Conservation (phyloP, 2,888 invertebrate genomes). For the Pristionchus entomophagus region DNA sequence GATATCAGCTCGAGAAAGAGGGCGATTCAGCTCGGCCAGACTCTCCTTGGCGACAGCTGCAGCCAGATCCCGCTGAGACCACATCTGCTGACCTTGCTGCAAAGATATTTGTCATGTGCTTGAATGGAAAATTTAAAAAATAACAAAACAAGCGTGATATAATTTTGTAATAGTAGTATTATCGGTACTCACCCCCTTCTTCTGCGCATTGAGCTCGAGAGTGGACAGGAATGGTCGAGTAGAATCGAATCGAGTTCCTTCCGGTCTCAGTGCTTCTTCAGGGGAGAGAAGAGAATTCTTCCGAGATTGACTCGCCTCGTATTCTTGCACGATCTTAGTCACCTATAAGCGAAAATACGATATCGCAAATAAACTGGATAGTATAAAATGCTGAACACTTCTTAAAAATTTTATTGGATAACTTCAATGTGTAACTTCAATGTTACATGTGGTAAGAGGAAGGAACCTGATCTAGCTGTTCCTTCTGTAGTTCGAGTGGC, state of each 20-base stretch:
- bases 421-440: too few relatives aligned
- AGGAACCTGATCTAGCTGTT: constrained; percentile 72
- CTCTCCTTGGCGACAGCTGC: constrained; percentile 67
- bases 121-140: too few relatives aligned
- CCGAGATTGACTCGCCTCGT: constrained; percentile 54
- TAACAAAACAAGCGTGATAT: too few relatives aligned
- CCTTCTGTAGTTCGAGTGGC: constrained; percentile 65
- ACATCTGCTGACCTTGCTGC: constrained; percentile 44
- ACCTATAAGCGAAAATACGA: constrained; percentile 53
- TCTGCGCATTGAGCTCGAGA: constrained; percentile 65
- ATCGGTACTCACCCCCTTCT: constrained; percentile 13
- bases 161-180: too few relatives aligned
- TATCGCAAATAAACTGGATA: too few relatives aligned
- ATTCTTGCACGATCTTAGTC: constrained; percentile 64
- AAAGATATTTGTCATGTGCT: not conserved
- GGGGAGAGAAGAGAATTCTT: constrained; percentile 16
- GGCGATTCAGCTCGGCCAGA: constrained; percentile 78
- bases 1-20: constrained; percentile 89
- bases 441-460: too few relatives aligned
- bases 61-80: constrained; percentile 65
- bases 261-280: not conserved
- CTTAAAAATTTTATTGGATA: too few relatives aligned
- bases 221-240: constrained; percentile 69
- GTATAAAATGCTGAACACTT: too few relatives aligned
- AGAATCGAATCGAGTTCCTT: constrained; percentile 5